Base-by-base conservation (phyloP, 1,140 invertebrate genomes). In the Macrotrachela quadricornifera region DNA sequence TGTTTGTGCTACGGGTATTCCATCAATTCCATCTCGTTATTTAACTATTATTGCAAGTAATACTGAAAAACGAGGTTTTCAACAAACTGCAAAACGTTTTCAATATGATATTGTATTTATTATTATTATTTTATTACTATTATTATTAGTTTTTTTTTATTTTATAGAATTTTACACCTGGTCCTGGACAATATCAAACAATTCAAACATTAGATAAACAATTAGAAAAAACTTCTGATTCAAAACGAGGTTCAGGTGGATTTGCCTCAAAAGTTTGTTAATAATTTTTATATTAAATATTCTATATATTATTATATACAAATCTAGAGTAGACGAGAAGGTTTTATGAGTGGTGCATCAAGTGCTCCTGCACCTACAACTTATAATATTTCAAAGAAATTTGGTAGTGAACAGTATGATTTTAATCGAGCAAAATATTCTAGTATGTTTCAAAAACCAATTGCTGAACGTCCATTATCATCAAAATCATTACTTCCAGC, bases 381-480 rank as follows among this genome's bases (percentile, higher is more conserved):
- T 30, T 30, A 30, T 30, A 30, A 30, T 30, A 30, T 30, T 30
- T 30, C 21, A 30, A 4, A 2, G 8, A 30, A 30, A 30, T 30
- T 30, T 30, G 21, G 21, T 30, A 30, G 8, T 30, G 21, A 30
- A 4, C 8, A 4, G 2, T 8, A 30, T 30, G 21, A 30, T 30
- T 30, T 30, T 30, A 30, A 30, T 30, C 21, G 21, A 30, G 41
- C 36, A 36, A 47, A 36, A 14, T 30, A 47, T 43, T 30, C 51
- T n/a, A 53, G 51, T 37, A 36, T 38, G 14, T 53, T 53, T 53
- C 51, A 53, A 12, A 53, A 40, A 16, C 51, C 51, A 14, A 53
- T 53, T 16, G 51, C 51, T 41, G 13, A 53, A 18, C 46, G 46
- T 39, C 13, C 46, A 11, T 37, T 46, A 6, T 4, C n/a, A n/a